A percentile compares a stretch with the other conserved stretches of the same genome.
Evolutionary conservation across 2,797 vertebrate genomes (phyloP).

Genomic region (Nothura maculosa): DNA sequence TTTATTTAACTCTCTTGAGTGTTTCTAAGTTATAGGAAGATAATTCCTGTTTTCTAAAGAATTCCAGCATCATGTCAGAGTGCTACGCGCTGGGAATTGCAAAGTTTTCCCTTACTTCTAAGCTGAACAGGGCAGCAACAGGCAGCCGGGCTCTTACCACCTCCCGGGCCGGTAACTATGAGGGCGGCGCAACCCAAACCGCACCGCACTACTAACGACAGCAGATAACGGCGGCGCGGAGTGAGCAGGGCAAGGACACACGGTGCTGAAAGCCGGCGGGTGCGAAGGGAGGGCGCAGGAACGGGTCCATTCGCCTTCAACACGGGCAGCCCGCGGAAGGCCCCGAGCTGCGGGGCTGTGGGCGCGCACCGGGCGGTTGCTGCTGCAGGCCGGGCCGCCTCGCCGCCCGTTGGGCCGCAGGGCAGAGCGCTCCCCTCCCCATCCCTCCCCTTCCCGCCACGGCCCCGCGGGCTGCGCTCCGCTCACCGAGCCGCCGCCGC

Average conservation of each 20-base stretch:
- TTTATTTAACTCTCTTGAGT: background rate
- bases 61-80: background rate
- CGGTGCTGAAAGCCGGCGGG: background rate
- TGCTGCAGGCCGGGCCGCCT: background rate
- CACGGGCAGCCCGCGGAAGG: too few species aligned
- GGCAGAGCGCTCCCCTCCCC: background rate
- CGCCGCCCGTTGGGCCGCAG: too few species aligned
- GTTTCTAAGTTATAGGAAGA: background rate
- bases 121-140: rapidly evolving
- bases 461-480: background rate
- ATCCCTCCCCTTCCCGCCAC: background rate
- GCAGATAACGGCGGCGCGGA: background rate
- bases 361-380: background rate
- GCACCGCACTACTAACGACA: background rate
- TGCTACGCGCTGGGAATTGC: background rate
- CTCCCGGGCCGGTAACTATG: background rate
- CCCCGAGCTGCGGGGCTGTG: background rate
- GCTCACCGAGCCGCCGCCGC: background rate
- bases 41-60: background rate
- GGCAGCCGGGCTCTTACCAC: background rate
- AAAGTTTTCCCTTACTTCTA: background rate
- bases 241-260: rapidly evolving
- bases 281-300: background rate
- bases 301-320: background rate
- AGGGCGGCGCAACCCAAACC: background rate